These are phyloP conservation scores for Callithrix jacchus DNA, from an alignment of 2,113 vertebrate species.

Conservation along the genomic window DNA sequence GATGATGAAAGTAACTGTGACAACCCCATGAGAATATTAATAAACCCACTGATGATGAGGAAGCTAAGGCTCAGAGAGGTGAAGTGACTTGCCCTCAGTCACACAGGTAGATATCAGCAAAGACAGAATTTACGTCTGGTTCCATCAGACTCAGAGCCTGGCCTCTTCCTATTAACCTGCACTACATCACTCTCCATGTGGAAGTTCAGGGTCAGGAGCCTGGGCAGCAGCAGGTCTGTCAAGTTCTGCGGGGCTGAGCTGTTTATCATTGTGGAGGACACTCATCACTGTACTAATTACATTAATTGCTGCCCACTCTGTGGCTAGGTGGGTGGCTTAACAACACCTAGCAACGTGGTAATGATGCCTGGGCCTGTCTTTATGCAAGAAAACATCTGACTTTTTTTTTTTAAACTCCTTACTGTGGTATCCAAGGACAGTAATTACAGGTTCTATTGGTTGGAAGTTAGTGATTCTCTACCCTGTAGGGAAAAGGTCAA, in stretches of 20 bases:
- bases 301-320: constrained; percentile 82
- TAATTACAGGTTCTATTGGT: constrained; percentile 62
- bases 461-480: constrained; percentile 48
- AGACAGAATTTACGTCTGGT: background rate
- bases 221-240: constrained; percentile 77
- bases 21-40: background rate
- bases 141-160: constrained; percentile 9
- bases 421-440: constrained; percentile 57
- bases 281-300: constrained; percentile 81
- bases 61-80: constrained; percentile 12
- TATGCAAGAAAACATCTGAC: constrained; percentile 71
- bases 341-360: constrained; percentile 72
- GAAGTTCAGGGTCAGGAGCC: constrained; percentile 66
- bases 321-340: constrained; percentile 75
- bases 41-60: constrained; percentile 10
- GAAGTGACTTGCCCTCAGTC: background rate
- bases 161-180: background rate
- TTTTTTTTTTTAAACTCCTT: constrained; percentile 19
- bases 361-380: constrained; percentile 75
- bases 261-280: constrained; percentile 78
- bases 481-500: constrained; percentile 64
- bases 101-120: constrained; percentile 25
- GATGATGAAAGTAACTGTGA: background rate
- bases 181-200: constrained; percentile 24
- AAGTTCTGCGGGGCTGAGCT: constrained; percentile 79